Evolutionary conservation across 2,113 vertebrate genomes (phyloP).

Genomic region (Loxodonta africana): DNA sequence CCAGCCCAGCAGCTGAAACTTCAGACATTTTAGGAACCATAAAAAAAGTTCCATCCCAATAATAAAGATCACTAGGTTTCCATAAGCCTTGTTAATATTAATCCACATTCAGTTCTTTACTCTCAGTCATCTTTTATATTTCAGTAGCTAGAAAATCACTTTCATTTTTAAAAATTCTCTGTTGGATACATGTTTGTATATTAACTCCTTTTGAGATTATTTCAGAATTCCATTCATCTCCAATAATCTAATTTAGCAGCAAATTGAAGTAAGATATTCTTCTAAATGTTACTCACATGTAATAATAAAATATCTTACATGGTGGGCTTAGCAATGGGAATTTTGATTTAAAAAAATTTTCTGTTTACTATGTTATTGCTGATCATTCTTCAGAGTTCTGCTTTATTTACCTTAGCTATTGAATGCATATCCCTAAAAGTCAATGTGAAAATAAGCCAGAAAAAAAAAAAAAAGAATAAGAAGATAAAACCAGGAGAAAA

Average conservation of each 20-base stretch:
- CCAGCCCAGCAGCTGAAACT: background rate
- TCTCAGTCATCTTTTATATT: constrained; percentile 12
- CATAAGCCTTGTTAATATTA: background rate
- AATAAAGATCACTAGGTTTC: background rate
- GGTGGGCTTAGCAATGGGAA: constrained; percentile 12
- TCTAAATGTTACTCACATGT: constrained; percentile 35
- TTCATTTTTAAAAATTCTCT: constrained; percentile 50
- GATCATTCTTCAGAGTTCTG: constrained; percentile 4
- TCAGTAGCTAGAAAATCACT: constrained; percentile 16
- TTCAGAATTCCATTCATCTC: constrained; percentile 67
- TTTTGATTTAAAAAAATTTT: constrained; percentile 15
- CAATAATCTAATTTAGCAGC: background rate
- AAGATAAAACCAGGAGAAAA: background rate
- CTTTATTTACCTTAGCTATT: background rate
- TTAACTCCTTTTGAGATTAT: constrained; percentile 41
- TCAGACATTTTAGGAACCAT: background rate
- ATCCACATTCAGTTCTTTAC: background rate
- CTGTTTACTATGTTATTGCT: background rate
- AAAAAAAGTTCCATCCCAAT: background rate
- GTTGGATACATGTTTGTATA: constrained; percentile 33
- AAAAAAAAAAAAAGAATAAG: background rate
- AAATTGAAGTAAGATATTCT: constrained; percentile 40
- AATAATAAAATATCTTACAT: constrained; percentile 27
- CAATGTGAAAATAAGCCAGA: constrained; percentile 2
- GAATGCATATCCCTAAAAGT: background rate